A percentile compares a stretch with the other conserved stretches of the same genome.
Conservation (phyloP, 2,797 vertebrate species). For the Fistularia tabacaria region DNA sequence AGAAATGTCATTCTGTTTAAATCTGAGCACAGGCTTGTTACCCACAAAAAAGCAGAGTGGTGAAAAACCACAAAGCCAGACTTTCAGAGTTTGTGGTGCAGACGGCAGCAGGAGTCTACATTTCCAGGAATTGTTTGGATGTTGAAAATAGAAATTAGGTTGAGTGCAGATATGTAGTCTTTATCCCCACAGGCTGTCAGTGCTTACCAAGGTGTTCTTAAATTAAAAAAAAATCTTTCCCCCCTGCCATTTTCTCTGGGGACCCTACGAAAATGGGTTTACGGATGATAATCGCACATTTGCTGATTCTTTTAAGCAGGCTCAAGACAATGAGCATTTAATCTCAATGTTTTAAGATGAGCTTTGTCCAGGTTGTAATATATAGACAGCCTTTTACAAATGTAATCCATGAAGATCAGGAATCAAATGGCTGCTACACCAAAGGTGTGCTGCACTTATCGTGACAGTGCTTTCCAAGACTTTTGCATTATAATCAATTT, state of each 20-base stretch:
- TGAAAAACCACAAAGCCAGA: conserved; percentile 20
- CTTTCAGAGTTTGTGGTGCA: conserved; percentile 17
- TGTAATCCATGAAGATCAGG: background rate
- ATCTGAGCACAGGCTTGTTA: background rate
- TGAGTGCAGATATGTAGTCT: conserved; percentile 39
- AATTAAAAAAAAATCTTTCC: too few relatives aligned
- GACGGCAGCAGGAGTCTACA: conserved; percentile 9
- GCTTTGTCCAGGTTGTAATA: conserved; percentile 16
- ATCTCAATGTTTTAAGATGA: conserved; percentile 22
- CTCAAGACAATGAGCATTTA: conserved; percentile 37
- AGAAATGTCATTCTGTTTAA: conserved; percentile 34
- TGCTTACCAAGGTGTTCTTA: conserved; percentile 9
- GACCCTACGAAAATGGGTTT: conserved; percentile 21
- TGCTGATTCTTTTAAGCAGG: conserved; percentile 32
- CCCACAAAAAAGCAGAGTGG: conserved; percentile 9
- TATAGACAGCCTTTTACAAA: conserved; percentile 15
- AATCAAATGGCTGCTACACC: background rate
- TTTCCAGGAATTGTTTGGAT: conserved; percentile 54
- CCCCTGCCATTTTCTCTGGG: conserved; percentile 10
- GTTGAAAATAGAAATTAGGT: conserved; percentile 50
- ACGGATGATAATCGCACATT: conserved; percentile 20
- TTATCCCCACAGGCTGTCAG: conserved; percentile 32
- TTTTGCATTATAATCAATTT: conserved; percentile 5
- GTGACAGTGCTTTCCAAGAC: conserved; percentile 6
- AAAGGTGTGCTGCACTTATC: background rate